phyloP scores from a whole-genome alignment of 2,797 vertebrate species.

The Danio albolineatus region DNA sequence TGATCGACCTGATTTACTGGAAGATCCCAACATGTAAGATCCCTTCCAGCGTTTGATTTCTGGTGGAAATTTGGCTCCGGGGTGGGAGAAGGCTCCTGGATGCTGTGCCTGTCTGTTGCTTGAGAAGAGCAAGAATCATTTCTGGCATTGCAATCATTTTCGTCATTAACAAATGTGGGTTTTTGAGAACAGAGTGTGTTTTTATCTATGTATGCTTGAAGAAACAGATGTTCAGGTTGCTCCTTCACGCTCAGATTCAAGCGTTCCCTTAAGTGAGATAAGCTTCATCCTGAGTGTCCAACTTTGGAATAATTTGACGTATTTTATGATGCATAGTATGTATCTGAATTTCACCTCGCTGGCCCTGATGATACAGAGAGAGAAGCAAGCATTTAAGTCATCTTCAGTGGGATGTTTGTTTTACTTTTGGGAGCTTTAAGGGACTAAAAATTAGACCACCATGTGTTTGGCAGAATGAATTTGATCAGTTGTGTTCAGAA shows the following conservation, averaged over 20 bases:
- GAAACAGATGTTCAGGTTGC: slow-evolving; percentile 52
- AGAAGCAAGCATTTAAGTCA: slow-evolving; percentile 16
- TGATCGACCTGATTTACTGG: slow-evolving; percentile 30
- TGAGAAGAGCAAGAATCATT: slow-evolving; percentile 13
- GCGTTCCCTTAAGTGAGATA: slow-evolving; percentile 64
- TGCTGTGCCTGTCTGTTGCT: slow-evolving; percentile 3
- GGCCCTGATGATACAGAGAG: slow-evolving; percentile 23
- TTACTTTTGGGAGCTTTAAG: slow-evolving; percentile 46
- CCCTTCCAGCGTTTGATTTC: slow-evolving; percentile 32
- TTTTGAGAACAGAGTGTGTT: slow-evolving; percentile 1
- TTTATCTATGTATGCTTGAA: slow-evolving; percentile 31
- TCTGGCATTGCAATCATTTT: not conserved
- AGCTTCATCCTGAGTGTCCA: slow-evolving; percentile 47
- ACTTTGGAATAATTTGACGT: slow-evolving; percentile 47
- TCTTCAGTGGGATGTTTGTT: slow-evolving; percentile 45
- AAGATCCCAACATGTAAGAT: not conserved
- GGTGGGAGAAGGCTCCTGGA: not conserved
- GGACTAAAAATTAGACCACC: slow-evolving; percentile 50
- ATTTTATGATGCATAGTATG: slow-evolving; percentile 54
- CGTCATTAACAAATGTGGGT: slow-evolving; percentile 17
- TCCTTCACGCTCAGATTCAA: slow-evolving; percentile 45
- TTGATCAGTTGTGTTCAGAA: slow-evolving; percentile 17
- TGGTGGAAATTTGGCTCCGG: slow-evolving; percentile 25
- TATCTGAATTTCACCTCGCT: slow-evolving; percentile 43
- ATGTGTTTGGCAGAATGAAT: slow-evolving; percentile 30